These are phyloP conservation scores for Caenorhabditis panamensis DNA, from an alignment of 2,888 invertebrate genomes.

Conservation along the genomic window DNA sequence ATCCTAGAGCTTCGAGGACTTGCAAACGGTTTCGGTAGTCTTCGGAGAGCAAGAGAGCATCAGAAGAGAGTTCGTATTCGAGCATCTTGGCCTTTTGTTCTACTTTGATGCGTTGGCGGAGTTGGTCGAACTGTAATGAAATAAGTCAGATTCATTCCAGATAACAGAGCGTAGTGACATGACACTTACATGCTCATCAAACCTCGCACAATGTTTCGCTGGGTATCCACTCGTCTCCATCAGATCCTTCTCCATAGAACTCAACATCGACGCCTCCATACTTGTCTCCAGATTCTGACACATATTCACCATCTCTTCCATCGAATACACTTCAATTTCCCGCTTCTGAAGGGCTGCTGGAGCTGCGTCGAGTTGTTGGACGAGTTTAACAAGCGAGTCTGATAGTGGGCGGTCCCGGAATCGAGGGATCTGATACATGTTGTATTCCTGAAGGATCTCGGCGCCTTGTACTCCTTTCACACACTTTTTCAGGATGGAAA, in stretches of 20 bases:
- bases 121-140: constrained; percentile 33
- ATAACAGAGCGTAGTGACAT: neutral
- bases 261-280: constrained; percentile 1
- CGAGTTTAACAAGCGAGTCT: constrained; percentile 8
- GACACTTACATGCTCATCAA: constrained; percentile 85
- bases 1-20: constrained; percentile 87
- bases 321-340: constrained; percentile 26
- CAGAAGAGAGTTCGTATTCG: constrained; percentile 89
- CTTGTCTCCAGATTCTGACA: constrained; percentile 26
- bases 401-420: constrained; percentile 47
- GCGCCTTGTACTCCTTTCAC: constrained; percentile 33
- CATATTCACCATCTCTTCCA: constrained; percentile 6
- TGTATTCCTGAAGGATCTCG: constrained; percentile 49
- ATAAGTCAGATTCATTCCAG: neutral
- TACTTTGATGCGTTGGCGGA: constrained; percentile 80
- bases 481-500: constrained; percentile 38
- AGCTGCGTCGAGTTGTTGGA: constrained; percentile 18
- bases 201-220: constrained; percentile 88
- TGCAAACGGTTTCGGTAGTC: constrained; percentile 89
- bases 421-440: constrained; percentile 43
- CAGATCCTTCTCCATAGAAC: constrained; percentile 13
- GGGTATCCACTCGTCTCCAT: constrained; percentile 22
- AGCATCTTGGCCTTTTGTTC: constrained; percentile 86
- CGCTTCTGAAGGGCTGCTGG: neutral
- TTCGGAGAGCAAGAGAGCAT: constrained; percentile 90